Base-by-base conservation (phyloP, 1,140 invertebrate species). In the Propsilocerus akamusi region DNA sequence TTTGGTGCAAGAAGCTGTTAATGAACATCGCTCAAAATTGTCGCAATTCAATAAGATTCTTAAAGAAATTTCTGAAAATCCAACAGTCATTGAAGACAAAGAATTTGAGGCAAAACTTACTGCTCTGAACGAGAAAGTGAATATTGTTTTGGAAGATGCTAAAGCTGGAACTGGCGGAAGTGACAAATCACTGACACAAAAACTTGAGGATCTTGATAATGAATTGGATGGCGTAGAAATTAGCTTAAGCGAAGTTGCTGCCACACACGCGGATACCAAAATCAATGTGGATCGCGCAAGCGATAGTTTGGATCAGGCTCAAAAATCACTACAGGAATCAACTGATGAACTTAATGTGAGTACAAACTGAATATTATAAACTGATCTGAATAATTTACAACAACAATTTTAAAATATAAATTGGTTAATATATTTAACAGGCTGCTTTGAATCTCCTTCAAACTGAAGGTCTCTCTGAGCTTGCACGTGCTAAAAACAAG, bases 1-100 rank as follows among this genome's bases (percentile, higher is more conserved):
- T 64, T 69, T 98, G 0, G 88, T 97, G 0, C 83, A 92, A 63
- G 81, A 90, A 53, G 81, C 84, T 1, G 87, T 88, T 0, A 80
- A 85, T 60, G 58, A 68, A n/a, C 91, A 96, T 58, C 72, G 88
- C 49, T 65, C 61, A 46, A 86, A 87, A 58, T 66, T 96, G 5
- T 64, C 68, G 1, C 77, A 89, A 52, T 68, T 96, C 11, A 75
- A 80, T 52, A 70, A 77, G 25, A 68, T 84, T 26, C 53, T 68
- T 6, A 57, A 61, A 32, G 53, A 80, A 62, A 62, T 76, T 78
- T 56, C 73, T 65, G 57, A 80, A 76, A 65, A 88, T 76, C 87
- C 89, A 0, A 83, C 82, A 7, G 79, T 87, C 1, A 81, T 89
- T 37, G 80, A 89, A 52, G 87, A 93, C 63, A 72, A 75, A 0